Evolutionary conservation across 2,888 invertebrate genomes (phyloP), one percentile per base, ranked within the genome.

Genomic region (Arrhopalites spinosus): DNA sequence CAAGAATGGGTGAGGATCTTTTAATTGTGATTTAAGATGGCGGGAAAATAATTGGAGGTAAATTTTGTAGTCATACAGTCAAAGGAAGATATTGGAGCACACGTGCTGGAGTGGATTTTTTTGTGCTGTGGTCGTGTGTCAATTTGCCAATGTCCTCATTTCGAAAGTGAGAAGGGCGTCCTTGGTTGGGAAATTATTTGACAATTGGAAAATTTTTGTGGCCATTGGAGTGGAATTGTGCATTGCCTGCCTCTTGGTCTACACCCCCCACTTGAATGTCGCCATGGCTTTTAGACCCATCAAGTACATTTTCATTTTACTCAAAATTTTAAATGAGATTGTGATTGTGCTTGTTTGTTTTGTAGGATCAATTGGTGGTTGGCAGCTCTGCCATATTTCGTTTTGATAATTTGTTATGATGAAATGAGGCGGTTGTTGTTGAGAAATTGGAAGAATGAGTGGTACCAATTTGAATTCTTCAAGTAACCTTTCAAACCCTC

Each of bases 41-140:
- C 5, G 36, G 36, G 36, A 7, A 36, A 36, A 36, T 7, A 36
- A 36, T 36, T 36, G 36, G 36, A 36, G 92, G 92, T 0, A 92
- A 92, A 84, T 91, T 91, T 85, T 93, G 92, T 27, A 29, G 59
- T 59, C 69, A 0, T 69, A 50, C n/a, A 13, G 15, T 1, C 25
- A 63, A 27, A 64, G 82, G 27, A 79, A 80, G 53, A n/a, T 73
- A 56, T 67, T 97, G 84, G 97, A 98, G 87, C 96, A 92, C 87
- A 98, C 97, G 78, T 97, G 97, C 88, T 97, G 98, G 88, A 97
- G 97, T 81, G 96, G 96, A 81, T 98, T 97, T 92, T 98, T 98
- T 88, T 94, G 95, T 47, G 94, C 97, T 81, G 96, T 98, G 88
- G 97, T 97, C 73, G 93, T 97, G 83, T 96, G 97, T 84, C 97